Percentiles rank a stretch among this genome's conserved stretches.
These are phyloP conservation scores for Habropoda laboriosa DNA, from an alignment of 1,140 invertebrate genomes.

Conservation along the genomic window DNA sequence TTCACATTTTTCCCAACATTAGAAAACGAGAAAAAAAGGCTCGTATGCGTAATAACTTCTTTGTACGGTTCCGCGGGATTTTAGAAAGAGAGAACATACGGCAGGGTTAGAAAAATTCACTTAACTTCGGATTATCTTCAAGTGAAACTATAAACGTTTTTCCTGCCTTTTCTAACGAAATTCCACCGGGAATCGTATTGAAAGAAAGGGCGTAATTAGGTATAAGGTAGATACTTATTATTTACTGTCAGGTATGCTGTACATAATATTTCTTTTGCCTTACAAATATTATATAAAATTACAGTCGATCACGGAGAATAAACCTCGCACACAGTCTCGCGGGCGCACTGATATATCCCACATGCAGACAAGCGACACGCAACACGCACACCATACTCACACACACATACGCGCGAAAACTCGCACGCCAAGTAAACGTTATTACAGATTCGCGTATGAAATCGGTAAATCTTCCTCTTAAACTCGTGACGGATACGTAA, in stretches of 20 bases:
- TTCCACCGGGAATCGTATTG: background rate
- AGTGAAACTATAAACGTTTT: no score
- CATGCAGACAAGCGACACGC: constrained; percentile 39
- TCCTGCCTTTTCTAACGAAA: no score
- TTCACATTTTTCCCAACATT: no score
- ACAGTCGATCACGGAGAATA: constrained; percentile 79
- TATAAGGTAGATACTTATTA: constrained; percentile 80
- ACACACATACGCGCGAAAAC: constrained; percentile 27
- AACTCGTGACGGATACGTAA: constrained; percentile 6
- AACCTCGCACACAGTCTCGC: constrained; percentile 64
- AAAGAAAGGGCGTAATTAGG: constrained; percentile 27
- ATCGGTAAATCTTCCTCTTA: constrained; percentile 45
- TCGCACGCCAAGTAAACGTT: constrained; percentile 45
- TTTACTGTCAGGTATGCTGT: constrained; percentile 81
- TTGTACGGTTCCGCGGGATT: no score
- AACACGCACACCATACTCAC: constrained; percentile 55
- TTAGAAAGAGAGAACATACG: no score
- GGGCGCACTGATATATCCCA: constrained; percentile 53
- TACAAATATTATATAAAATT: constrained; percentile 83
- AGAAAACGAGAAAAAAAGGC: no score
- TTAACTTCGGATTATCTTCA: no score
- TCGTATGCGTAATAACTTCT: no score
- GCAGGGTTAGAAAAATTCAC: no score
- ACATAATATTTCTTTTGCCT: constrained; percentile 80
- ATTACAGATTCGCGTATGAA: constrained; percentile 59